A percentile compares a stretch with the other conserved stretches of the same genome.
Conservation (phyloP, 2,888 invertebrate species). For the Calameuta idolon region DNA sequence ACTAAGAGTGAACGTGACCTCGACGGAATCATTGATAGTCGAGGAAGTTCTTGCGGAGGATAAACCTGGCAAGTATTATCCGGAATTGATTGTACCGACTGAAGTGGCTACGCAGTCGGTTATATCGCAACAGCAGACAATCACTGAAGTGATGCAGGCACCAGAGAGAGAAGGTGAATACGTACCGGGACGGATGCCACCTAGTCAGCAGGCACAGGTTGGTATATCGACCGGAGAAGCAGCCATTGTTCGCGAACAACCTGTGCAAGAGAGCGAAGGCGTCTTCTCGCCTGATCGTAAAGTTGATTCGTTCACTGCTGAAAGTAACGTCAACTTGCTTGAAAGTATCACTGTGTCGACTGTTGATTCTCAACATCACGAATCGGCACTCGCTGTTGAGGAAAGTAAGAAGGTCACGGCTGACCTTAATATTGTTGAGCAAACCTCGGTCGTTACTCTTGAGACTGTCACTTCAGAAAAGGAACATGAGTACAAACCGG, state of each 20-base stretch:
- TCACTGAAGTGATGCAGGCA: conserved; percentile 75
- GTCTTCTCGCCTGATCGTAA: conserved; percentile 64
- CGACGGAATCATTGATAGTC: conserved; percentile 75
- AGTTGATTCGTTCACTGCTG: conserved; percentile 50
- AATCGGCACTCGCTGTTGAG: conserved; percentile 70
- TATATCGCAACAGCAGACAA: conserved; percentile 75
- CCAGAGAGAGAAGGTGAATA: conserved; percentile 79
- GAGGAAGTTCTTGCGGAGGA: conserved; percentile 78
- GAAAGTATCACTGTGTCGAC: conserved; percentile 72
- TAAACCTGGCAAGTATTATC: conserved; percentile 82
- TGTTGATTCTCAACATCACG: conserved; percentile 76
- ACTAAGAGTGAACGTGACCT: conserved; percentile 74
- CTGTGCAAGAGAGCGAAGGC: conserved; percentile 77
- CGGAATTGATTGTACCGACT: conserved; percentile 83
- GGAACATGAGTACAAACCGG: conserved; percentile 69
- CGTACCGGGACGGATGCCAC: conserved; percentile 72
- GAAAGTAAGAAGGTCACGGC: conserved; percentile 71
- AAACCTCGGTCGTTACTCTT: conserved; percentile 72
- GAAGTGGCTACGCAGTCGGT: conserved; percentile 78
- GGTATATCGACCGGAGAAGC: conserved; percentile 74
- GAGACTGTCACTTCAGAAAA: conserved; percentile 74
- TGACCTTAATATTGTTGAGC: conserved; percentile 72
- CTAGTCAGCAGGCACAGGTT: conserved; percentile 73
- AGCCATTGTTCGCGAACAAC: conserved; percentile 70
- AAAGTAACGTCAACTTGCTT: conserved; percentile 56